phyloP scores from a whole-genome alignment of 2,888 invertebrate genomes.

The Drosophila eohydei region DNA sequence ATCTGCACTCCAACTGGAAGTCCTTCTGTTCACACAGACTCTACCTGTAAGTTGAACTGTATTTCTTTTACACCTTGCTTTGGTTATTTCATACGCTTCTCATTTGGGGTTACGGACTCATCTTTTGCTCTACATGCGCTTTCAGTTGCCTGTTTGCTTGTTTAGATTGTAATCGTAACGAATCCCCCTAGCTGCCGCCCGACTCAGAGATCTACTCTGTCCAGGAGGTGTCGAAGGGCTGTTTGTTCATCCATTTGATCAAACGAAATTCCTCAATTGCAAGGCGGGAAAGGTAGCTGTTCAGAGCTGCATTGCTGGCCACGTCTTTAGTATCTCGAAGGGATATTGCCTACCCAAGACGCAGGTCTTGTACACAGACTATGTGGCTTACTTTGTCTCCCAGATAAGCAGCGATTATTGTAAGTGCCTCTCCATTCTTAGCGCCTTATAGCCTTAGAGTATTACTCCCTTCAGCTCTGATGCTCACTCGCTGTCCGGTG shows the following conservation, averaged over 20 bases:
- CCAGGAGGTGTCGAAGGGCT: conserved; percentile 86
- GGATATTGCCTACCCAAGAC: conserved; percentile 87
- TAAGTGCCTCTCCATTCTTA: conserved; percentile 55
- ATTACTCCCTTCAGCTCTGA: conserved; percentile 53
- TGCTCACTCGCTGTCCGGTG: conserved; percentile 84
- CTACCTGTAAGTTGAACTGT: conserved; percentile 60
- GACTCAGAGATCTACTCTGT: conserved; percentile 80
- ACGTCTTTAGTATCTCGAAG: conserved; percentile 87
- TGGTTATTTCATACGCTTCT: conserved; percentile 56
- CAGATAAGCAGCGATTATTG: conserved; percentile 73
- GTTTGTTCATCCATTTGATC: conserved; percentile 87
- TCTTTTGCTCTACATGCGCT: conserved; percentile 45
- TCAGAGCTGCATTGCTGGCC: conserved; percentile 88
- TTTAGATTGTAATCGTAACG: conserved; percentile 33
- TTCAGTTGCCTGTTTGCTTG: conserved; percentile 21
- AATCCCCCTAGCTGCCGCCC: conserved; percentile 37
- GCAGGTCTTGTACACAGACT: conserved; percentile 84
- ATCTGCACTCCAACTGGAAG: conserved; percentile 85
- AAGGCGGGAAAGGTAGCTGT: conserved; percentile 88
- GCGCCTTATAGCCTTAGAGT: not conserved
- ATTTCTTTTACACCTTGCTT: conserved; percentile 1
- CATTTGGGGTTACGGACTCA: conserved; percentile 39
- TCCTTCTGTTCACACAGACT: conserved; percentile 3
- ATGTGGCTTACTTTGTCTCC: conserved; percentile 72
- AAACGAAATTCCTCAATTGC: conserved; percentile 88